Conservation (phyloP, 2,888 invertebrate species). For the Chrysolina oricalcia region DNA sequence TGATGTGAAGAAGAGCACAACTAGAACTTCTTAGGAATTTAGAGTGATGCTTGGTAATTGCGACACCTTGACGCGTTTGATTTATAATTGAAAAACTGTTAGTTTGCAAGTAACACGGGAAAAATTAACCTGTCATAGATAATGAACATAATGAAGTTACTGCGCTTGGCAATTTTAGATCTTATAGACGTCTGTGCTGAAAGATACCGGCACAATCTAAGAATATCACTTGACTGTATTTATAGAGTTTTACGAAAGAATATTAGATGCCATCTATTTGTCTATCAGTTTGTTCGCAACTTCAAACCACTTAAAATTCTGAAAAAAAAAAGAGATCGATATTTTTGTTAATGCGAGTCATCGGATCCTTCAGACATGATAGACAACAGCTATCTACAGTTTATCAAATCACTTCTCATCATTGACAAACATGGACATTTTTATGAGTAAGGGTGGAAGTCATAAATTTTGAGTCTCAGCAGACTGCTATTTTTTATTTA, state of each 20-base stretch:
- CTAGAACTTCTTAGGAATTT: not conserved
- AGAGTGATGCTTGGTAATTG: not conserved
- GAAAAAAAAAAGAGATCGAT: not conserved
- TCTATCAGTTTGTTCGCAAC: not conserved
- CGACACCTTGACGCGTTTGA: not conserved
- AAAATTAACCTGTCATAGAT: not conserved
- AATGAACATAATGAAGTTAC: not conserved
- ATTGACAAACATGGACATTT: no score
- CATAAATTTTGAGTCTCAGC: no score
- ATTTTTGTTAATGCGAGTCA: not conserved
- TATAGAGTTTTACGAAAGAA: slow-evolving; percentile 2
- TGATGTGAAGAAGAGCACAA: not conserved
- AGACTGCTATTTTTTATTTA: no score
- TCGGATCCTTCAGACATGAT: no score
- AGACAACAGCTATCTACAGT: no score
- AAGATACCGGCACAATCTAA: slow-evolving; percentile 1
- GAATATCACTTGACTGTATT: not conserved
- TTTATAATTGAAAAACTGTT: not conserved
- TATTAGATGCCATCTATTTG: not conserved
- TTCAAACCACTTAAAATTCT: not conserved
- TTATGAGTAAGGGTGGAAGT: no score
- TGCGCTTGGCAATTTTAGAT: not conserved
- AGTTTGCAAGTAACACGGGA: not conserved
- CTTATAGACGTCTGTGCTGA: not conserved
- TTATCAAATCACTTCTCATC: no score